Conservation (phyloP, 30 jellyfish, hydroid and myxozoan genomes). For the Nemopilema nomurai region DNA sequence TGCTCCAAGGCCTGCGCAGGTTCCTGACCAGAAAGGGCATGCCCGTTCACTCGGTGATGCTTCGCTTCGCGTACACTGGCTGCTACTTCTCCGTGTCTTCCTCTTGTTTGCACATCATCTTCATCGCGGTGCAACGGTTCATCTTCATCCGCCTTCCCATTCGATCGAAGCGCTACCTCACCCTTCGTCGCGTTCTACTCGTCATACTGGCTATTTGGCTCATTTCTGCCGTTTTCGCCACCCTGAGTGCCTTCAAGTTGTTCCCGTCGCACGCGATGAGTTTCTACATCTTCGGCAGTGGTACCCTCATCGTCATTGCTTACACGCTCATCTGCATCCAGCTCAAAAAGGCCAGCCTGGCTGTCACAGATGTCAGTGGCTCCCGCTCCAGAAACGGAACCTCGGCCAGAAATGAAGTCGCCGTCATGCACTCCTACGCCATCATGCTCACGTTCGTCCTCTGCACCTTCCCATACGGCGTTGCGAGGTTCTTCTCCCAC, state of each 20-base stretch:
- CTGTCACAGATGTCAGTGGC: neutral
- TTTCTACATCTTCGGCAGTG: constrained; percentile 5
- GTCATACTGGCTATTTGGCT: neutral
- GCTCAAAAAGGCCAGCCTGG: neutral
- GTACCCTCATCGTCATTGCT: constrained; percentile 7
- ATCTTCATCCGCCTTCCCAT: constrained; percentile 17
- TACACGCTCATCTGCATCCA: neutral
- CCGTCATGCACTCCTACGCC: constrained; percentile 9
- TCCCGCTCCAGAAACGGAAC: neutral
- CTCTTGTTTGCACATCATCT: constrained; percentile 15
- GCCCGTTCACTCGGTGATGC: constrained; percentile 10
- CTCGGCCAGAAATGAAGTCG: neutral
- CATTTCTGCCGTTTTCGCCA: constrained; percentile 13
- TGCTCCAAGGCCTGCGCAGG: constrained; percentile 25
- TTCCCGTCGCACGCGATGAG: constrained; percentile 16
- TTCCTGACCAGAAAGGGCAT: constrained; percentile 6
- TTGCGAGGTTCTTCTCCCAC: constrained; percentile 30
- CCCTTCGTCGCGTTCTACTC: neutral
- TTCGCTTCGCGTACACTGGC: constrained; percentile 34
- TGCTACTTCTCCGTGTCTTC: constrained; percentile 29
- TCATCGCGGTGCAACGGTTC: constrained; percentile 36
- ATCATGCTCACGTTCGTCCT: constrained; percentile 23
- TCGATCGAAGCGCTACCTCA: neutral
- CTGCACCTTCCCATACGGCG: constrained; percentile 43
- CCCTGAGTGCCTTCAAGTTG: constrained; percentile 17